These are phyloP conservation scores for Capromys pilorides DNA, from an alignment of 2,797 vertebrate species.

Conservation along the genomic window DNA sequence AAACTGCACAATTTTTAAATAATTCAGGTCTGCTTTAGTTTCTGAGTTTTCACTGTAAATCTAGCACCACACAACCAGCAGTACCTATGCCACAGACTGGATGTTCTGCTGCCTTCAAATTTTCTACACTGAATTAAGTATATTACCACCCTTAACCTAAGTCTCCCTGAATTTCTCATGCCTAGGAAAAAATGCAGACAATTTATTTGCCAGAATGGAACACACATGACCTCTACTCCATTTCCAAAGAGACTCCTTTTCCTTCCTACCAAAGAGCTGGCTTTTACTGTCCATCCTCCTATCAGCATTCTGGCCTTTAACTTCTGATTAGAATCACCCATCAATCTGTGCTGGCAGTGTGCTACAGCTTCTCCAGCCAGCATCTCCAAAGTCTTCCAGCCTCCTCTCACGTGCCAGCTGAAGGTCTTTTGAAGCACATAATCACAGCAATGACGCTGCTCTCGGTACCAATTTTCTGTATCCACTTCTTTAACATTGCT, in stretches of 20 bases:
- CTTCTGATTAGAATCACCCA: not conserved
- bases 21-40: not conserved
- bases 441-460: not conserved
- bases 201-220: not conserved
- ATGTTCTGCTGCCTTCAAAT: not conserved
- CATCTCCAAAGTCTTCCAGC: not conserved
- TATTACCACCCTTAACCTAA: not conserved
- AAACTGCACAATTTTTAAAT: not conserved
- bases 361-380: not conserved
- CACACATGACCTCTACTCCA: not conserved
- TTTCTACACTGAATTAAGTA: not conserved
- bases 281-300: not conserved
- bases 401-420: not conserved
- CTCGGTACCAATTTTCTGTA: not conserved
- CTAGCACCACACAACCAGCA: not conserved
- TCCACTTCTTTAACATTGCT: not conserved
- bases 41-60: not conserved
- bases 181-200: not conserved
- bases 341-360: not conserved
- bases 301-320: not conserved
- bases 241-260: not conserved
- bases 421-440: not conserved
- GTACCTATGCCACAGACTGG: not conserved
- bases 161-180: not conserved
- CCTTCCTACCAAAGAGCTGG: not conserved